Base-by-base conservation (phyloP, 1,140 invertebrate species). In the Bombus waltoni region DNA sequence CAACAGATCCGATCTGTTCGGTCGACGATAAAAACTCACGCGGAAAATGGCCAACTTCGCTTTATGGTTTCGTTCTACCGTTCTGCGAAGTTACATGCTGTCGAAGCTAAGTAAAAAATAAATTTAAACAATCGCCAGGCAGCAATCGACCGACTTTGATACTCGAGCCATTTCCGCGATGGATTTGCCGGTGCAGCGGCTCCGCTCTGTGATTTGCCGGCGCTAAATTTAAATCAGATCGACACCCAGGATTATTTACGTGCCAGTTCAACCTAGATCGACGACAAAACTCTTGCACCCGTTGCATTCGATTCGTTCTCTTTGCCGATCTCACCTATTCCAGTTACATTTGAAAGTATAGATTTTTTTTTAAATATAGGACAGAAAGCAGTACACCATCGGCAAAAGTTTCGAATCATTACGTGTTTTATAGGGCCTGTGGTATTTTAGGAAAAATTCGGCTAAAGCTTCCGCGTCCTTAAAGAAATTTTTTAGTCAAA, bases 161-260 rank as follows among this genome's bases (percentile, higher is more conserved):
- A 6, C 6, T 40, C 32, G 68, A 72, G 32, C 59, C 28, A 53
- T 65, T 62, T 72, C 32, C 83, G 66, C 42, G 76, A 72, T 85
- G 76, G 77, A 47, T 72, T 40, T 6, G 40, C 22, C 3, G 22
- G 9, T 62, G 38, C 81, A 38, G 18, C 18, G 32, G 44, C 15
- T 32, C 13, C n/a, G 40, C 8, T 0, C 8, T 25, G 5, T 25
- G 42, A 44, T 62, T 85, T 40, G 13, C 13, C 32, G 10, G 28
- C 32, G 70, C 72, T 87, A 89, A 84, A 87, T 86, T 89, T 89
- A 84, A 82, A 66, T 75, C n/a, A 42, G 38, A 89, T 89, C 75
- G 85, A 89, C 85, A 87, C 71, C 42, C 44, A 57, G 76, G 81
- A 88, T 88, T 87, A 88, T 87, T 83, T 87, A 83, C 59, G 81